These are phyloP conservation scores for Drosophila bunnanda DNA, from an alignment of 2,888 invertebrate species.

Conservation along the genomic window DNA sequence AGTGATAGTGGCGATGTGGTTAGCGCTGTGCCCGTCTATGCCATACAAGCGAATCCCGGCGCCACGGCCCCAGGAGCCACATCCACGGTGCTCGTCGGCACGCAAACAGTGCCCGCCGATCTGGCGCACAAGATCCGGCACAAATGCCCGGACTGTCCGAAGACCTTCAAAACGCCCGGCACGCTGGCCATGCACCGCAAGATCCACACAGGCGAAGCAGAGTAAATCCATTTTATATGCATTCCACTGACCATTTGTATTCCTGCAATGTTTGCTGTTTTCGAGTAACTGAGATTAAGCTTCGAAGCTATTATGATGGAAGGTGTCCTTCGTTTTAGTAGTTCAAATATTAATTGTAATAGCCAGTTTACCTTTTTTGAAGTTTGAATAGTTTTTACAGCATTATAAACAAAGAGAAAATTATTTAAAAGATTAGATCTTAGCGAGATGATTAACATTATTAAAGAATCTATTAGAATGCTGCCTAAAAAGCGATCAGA, in stretches of 20 bases:
- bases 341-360: not conserved
- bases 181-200: constrained; percentile 84
- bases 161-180: constrained; percentile 84
- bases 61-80: constrained; percentile 49
- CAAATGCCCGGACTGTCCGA: constrained; percentile 84
- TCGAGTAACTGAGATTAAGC: not conserved
- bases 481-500: not conserved
- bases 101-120: constrained; percentile 67
- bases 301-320: not conserved
- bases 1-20: constrained; percentile 74
- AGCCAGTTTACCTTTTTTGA: no score
- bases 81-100: constrained; percentile 68
- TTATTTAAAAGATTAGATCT: not conserved
- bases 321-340: not conserved
- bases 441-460: not conserved
- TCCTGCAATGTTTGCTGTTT: constrained; percentile 5
- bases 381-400: not conserved
- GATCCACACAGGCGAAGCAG: constrained; percentile 84
- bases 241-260: constrained; percentile 20
- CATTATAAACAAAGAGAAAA: not conserved
- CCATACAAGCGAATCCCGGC: constrained; percentile 79
- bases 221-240: constrained; percentile 80
- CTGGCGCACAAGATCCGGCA: constrained; percentile 81
- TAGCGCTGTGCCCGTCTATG: constrained; percentile 80
- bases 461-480: not conserved